A percentile compares a stretch with the other conserved stretches of the same genome.
phyloP scores from a whole-genome alignment of 2,797 vertebrate genomes.

The Hoplostethus mediterraneus region DNA sequence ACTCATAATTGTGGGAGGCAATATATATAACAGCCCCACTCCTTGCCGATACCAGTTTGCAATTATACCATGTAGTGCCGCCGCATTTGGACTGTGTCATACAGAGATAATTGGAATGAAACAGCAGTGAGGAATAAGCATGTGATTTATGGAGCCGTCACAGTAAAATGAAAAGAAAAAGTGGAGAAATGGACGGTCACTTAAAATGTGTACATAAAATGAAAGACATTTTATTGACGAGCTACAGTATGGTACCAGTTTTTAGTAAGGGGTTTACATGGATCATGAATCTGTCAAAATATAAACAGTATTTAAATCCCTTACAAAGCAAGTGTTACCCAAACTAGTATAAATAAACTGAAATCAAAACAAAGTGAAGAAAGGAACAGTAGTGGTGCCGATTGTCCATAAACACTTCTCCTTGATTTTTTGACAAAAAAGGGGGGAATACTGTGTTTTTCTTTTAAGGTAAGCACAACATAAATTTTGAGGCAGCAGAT shows the following conservation, averaged over 20 bases:
- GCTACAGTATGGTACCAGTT: too few relatives aligned
- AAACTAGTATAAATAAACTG: not conserved
- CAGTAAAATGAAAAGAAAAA: constrained; percentile 13
- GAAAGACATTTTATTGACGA: constrained; percentile 4
- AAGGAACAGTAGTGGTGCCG: too few relatives aligned
- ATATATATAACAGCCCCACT: constrained; percentile 41
- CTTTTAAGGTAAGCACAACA: too few relatives aligned
- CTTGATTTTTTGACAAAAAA: too few relatives aligned
- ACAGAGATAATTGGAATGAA: constrained; percentile 49
- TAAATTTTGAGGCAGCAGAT: too few relatives aligned
- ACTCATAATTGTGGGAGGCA: constrained; percentile 54
- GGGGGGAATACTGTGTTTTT: too few relatives aligned
- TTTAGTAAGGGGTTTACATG: not conserved
- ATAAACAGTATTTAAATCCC: not conserved
- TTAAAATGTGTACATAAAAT: constrained; percentile 2
- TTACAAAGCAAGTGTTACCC: too few relatives aligned
- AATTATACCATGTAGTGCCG: constrained; percentile 50
- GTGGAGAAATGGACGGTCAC: constrained; percentile 3
- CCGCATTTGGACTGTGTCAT: constrained; percentile 41
- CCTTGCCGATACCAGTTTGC: constrained; percentile 41
- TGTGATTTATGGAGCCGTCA: constrained; percentile 22
- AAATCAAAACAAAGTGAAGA: not conserved
- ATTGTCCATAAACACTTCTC: too few relatives aligned
- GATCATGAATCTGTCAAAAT: not conserved
- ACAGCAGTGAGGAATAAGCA: constrained; percentile 25